Conservation (phyloP, 2,113 vertebrate genomes). For the Chaetorhynchus papuensis region DNA sequence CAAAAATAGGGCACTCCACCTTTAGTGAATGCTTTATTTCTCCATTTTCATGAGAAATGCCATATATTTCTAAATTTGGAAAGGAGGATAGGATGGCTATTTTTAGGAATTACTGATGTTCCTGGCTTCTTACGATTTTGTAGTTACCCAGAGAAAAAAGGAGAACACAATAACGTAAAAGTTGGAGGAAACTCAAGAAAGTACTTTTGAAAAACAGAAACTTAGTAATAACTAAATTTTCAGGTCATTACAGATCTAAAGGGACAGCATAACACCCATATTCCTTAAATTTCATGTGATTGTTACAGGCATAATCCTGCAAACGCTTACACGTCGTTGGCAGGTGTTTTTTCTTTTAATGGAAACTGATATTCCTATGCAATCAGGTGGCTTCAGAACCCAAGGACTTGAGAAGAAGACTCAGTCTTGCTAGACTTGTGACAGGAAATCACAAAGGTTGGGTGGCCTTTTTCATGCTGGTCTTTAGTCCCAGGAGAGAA, state of each 20-base stretch:
- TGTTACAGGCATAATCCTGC: fast-evolving
- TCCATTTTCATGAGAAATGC: constrained; percentile 1
- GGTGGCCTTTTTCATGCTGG: not conserved
- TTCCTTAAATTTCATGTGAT: not conserved
- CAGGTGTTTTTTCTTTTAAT: not conserved
- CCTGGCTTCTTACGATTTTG: not conserved
- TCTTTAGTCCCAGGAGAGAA: not conserved
- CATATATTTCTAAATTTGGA: constrained; percentile 10
- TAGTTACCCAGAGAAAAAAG: not conserved
- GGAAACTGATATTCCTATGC: not conserved
- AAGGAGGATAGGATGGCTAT: not conserved
- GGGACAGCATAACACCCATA: not conserved
- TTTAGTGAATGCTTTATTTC: constrained; percentile 18
- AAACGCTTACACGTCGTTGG: not conserved
- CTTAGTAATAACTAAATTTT: not conserved
- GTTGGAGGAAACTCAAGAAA: not conserved
- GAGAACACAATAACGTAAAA: not conserved
- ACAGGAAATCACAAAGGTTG: not conserved
- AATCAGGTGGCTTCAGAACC: not conserved
- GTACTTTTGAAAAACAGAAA: not conserved
- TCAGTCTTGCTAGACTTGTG: not conserved
- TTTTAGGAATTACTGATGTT: constrained; percentile 30
- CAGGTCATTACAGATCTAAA: not conserved
- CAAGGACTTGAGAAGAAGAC: not conserved
- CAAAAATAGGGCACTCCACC: not conserved